Evolutionary conservation across 2,797 vertebrate species (phyloP).

Genomic region (Odontamblyopus lacepedii): DNA sequence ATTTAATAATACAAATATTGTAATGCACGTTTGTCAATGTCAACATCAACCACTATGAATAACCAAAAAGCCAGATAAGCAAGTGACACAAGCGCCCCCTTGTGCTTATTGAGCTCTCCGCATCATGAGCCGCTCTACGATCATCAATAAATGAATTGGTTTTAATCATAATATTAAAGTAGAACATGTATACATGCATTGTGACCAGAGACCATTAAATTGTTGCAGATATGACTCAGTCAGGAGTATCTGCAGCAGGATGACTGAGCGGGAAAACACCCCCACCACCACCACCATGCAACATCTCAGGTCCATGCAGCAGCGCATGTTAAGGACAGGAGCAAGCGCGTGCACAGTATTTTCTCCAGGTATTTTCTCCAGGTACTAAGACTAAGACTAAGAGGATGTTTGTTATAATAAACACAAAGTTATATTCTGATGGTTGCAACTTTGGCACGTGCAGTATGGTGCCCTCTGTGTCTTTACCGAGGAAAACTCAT

Average conservation of each 20-base stretch:
- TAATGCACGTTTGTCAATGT: too few relatives aligned
- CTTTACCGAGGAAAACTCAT: not conserved
- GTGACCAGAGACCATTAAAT: not conserved
- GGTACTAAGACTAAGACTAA: not conserved
- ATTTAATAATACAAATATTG: too few relatives aligned
- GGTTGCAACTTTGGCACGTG: not conserved
- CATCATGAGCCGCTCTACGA: not conserved
- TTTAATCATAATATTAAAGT: not conserved
- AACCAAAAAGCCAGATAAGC: not conserved
- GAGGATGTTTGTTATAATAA: not conserved
- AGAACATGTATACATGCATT: not conserved
- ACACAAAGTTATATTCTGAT: not conserved
- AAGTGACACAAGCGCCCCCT: not conserved
- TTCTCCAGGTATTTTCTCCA: not conserved
- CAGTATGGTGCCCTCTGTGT: not conserved
- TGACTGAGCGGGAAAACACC: constrained; percentile 6
- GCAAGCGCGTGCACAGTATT: not conserved
- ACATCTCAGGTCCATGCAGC: not conserved
- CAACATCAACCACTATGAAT: too few relatives aligned
- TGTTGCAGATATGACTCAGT: not conserved
- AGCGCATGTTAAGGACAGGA: not conserved
- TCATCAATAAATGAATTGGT: not conserved
- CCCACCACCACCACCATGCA: not conserved
- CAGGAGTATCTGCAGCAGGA: not conserved
- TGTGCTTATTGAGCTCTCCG: not conserved